phyloP scores from a whole-genome alignment of 2,888 invertebrate species.

The Pristionchus arcanus region DNA sequence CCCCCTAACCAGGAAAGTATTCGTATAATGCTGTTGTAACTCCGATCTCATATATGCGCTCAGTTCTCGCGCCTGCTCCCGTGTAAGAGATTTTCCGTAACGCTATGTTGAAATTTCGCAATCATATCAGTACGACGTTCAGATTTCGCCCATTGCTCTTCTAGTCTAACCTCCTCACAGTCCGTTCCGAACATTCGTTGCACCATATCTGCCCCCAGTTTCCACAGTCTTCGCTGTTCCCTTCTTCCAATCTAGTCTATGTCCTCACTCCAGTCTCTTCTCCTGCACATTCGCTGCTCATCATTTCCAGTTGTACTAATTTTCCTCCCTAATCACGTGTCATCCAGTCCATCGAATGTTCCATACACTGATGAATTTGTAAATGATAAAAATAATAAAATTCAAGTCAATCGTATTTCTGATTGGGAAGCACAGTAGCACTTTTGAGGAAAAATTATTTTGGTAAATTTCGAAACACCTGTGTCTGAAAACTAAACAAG shows the following conservation, averaged over 20 bases:
- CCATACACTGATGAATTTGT: slow-evolving; percentile 6
- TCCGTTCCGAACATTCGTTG: too few relatives aligned
- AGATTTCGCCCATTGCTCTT: not conserved
- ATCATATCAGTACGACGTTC: slow-evolving; percentile 28
- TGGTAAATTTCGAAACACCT: too few relatives aligned
- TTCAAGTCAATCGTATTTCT: not conserved
- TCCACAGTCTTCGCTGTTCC: not conserved
- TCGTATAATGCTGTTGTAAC: slow-evolving; percentile 48
- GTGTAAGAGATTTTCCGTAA: not conserved
- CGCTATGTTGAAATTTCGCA: slow-evolving; percentile 33
- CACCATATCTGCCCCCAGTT: not conserved
- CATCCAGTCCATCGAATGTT: slow-evolving; percentile 7
- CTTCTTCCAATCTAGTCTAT: not conserved
- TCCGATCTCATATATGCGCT: slow-evolving; percentile 1
- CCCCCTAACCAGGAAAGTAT: not conserved
- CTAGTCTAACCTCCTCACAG: not conserved
- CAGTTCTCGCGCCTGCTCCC: not conserved
- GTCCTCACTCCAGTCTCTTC: not conserved
- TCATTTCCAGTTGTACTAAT: not conserved
- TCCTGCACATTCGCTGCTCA: slow-evolving; percentile 19
- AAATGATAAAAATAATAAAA: not conserved
- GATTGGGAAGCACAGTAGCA: too few relatives aligned
- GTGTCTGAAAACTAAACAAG: not conserved
- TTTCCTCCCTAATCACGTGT: not conserved
- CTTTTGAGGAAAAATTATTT: too few relatives aligned